Percentiles rank a stretch among this genome's conserved stretches.
phyloP scores from a whole-genome alignment of 2,113 vertebrate genomes.

The Micromys minutus region DNA sequence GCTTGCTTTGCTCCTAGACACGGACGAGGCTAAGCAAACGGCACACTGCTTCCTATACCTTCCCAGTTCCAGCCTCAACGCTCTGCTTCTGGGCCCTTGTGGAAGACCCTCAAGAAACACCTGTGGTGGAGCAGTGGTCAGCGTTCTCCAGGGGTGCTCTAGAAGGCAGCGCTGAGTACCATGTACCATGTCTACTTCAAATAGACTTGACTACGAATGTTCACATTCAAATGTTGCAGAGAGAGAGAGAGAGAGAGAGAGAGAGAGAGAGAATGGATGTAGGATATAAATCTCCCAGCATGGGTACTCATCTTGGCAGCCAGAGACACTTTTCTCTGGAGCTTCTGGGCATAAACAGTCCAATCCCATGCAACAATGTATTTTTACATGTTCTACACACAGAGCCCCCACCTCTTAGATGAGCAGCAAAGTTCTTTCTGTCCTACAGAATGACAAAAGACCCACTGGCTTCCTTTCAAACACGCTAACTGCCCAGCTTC shows the following conservation, averaged over 20 bases:
- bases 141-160: neutral
- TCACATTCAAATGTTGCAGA: neutral
- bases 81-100: neutral
- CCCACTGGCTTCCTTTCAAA: slow-evolving; percentile 61
- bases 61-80: neutral
- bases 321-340: neutral
- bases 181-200: neutral
- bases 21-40: neutral
- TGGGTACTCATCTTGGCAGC: neutral
- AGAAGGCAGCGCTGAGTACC: neutral
- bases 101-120: neutral
- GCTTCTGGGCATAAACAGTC: neutral
- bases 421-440: neutral
- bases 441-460: slow-evolving; percentile 42
- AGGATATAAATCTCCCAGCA: too few species aligned
- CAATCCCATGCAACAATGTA: neutral
- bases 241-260: neutral
- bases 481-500: slow-evolving; percentile 38
- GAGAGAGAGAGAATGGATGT: neutral
- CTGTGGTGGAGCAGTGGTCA: neutral
- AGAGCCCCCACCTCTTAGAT: slow-evolving; percentile 14
- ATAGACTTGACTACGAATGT: neutral
- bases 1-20: neutral
- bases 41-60: neutral
- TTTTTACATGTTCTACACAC: neutral